These are phyloP conservation scores for Thrips palmi DNA, from an alignment of 1,140 invertebrate species.

Conservation along the genomic window DNA sequence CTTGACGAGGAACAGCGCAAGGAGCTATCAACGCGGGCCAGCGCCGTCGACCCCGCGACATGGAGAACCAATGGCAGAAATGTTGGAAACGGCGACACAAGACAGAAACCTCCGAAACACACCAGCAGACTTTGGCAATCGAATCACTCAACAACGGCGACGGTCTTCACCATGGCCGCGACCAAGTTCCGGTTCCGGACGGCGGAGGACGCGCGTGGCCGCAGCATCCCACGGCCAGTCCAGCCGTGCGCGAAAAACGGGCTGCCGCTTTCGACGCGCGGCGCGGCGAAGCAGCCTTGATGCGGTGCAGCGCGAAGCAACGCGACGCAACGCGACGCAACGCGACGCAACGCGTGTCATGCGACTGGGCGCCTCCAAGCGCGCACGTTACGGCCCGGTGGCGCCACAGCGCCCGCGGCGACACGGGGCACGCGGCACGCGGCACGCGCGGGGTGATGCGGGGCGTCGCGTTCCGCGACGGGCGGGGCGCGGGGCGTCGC, in stretches of 20 bases:
- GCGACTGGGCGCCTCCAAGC: neutral
- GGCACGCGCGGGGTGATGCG: neutral
- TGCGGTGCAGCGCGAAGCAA: slow-evolving; percentile 3
- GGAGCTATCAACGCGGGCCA: no score
- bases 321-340: neutral
- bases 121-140: no score
- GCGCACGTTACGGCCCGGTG: neutral
- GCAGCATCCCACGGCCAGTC: slow-evolving; percentile 15
- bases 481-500: neutral
- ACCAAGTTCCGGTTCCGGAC: no score
- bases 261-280: neutral
- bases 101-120: no score
- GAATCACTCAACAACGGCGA: no score
- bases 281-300: neutral
- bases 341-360: neutral
- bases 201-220: no score
- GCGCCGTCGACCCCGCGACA: no score
- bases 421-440: no score
- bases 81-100: no score
- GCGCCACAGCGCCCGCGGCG: neutral
- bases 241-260: slow-evolving; percentile 8
- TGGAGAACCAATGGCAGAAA: no score
- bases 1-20: no score
- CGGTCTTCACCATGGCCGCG: no score
- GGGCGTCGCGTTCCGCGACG: neutral